These are phyloP conservation scores for Hermaeophaga mercurialis DNA, from an alignment of 2,888 invertebrate species.

Conservation along the genomic window DNA sequence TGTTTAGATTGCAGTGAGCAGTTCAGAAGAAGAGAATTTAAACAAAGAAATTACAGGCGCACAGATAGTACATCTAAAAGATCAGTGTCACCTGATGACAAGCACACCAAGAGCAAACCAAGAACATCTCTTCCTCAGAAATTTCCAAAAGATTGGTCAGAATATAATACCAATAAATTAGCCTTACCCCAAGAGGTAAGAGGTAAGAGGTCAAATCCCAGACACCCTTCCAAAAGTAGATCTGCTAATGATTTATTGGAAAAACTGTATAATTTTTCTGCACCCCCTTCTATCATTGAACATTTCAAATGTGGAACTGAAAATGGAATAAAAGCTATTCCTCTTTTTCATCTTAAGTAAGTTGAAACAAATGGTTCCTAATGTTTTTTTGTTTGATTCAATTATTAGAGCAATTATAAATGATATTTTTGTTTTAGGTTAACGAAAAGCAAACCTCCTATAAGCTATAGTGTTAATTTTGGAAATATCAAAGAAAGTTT, in stretches of 20 bases:
- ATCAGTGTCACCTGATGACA: conserved; percentile 34
- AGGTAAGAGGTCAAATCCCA: conserved; percentile 38
- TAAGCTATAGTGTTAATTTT: conserved; percentile 47
- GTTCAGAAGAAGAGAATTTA: conserved; percentile 43
- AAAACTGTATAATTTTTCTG: conserved; percentile 42
- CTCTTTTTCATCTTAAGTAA: conserved; percentile 48
- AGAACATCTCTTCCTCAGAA: conserved; percentile 29
- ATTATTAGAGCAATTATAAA: no score
- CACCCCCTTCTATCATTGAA: conserved; percentile 44
- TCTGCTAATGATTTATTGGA: conserved; percentile 30
- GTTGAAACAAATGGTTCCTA: no score
- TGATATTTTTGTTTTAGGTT: conserved; percentile 42
- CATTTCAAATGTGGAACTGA: conserved; percentile 40
- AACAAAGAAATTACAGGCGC: conserved; percentile 43
- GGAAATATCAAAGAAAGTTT: conserved; percentile 39
- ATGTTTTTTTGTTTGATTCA: neutral
- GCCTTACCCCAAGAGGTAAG: conserved; percentile 32
- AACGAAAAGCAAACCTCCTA: conserved; percentile 46
- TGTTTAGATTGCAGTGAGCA: conserved; percentile 29
- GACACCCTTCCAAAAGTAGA: conserved; percentile 22
- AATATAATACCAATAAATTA: conserved; percentile 40
- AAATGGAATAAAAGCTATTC: conserved; percentile 43
- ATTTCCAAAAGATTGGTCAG: conserved; percentile 47
- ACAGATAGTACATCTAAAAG: conserved; percentile 27
- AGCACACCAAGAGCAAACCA: conserved; percentile 7